These are phyloP conservation scores for Kradibia gibbosae DNA, from an alignment of 1,140 invertebrate species.

Conservation along the genomic window DNA sequence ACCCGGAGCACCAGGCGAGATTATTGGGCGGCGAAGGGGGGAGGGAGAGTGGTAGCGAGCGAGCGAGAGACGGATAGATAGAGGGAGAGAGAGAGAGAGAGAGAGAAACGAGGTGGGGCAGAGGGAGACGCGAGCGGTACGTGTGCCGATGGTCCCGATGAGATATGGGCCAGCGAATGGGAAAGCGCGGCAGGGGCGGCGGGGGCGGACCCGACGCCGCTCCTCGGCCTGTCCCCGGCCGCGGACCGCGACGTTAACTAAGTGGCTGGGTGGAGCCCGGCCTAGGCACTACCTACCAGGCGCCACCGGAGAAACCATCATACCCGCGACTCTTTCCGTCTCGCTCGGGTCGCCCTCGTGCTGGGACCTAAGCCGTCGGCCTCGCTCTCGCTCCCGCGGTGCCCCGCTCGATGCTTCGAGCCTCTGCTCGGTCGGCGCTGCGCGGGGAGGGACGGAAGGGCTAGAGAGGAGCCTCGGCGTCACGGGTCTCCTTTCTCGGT, in stretches of 20 bases:
- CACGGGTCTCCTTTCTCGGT: too few species aligned
- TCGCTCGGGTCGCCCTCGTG: conserved; percentile 20
- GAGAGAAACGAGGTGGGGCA: background rate
- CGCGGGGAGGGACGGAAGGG: background rate
- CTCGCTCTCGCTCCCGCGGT: conserved; percentile 59
- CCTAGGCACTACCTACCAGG: conserved; percentile 71
- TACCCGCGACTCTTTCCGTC: conserved; percentile 58
- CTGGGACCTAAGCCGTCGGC: conserved; percentile 47
- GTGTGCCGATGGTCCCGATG: conserved; percentile 61
- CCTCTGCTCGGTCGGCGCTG: conserved; percentile 67
- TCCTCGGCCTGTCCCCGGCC: conserved; percentile 62
- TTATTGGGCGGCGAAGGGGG: too few species aligned
- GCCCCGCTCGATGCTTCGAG: too few species aligned
- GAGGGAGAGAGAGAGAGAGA: too few species aligned
- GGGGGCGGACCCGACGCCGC: conserved; percentile 63
- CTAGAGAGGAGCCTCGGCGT: background rate
- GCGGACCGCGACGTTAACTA: conserved; percentile 26
- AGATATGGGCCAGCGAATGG: conserved; percentile 73
- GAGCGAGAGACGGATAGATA: background rate
- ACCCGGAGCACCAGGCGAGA: too few species aligned
- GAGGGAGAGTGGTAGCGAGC: too few species aligned
- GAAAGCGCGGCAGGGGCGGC: conserved; percentile 69
- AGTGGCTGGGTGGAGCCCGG: conserved; percentile 67
- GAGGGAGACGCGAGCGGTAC: conserved; percentile 9
- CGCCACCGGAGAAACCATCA: conserved; percentile 67